Conservation (phyloP, 2,888 invertebrate species). For the Teinopalpus imperialis region DNA sequence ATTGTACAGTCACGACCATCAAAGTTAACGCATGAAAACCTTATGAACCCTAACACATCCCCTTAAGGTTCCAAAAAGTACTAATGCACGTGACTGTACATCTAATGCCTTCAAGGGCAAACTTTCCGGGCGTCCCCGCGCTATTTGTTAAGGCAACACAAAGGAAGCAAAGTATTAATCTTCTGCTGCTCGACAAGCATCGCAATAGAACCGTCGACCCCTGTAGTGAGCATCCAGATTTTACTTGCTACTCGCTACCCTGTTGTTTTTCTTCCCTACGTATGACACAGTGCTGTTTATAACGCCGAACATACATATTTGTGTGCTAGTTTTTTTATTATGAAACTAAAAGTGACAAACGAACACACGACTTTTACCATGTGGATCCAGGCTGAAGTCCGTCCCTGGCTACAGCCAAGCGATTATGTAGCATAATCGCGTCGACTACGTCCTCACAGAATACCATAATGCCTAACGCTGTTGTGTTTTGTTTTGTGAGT, state of each 20-base stretch:
- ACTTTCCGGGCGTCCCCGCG: conserved; percentile 44
- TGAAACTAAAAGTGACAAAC: too few species aligned
- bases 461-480: too few species aligned
- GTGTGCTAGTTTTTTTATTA: too few species aligned
- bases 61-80: conserved; percentile 9
- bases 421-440: too few species aligned
- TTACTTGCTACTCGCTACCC: conserved; percentile 43
- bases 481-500: too few species aligned
- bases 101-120: conserved; percentile 36
- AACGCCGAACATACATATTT: background rate
- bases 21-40: background rate
- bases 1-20: conserved; percentile 39
- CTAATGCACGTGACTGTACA: conserved; percentile 22
- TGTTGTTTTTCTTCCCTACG: conserved; percentile 35
- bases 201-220: conserved; percentile 52
- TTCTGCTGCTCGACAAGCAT: conserved; percentile 63
- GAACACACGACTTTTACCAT: too few species aligned
- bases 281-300: conserved; percentile 33
- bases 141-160: conserved; percentile 60
- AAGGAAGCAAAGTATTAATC: conserved; percentile 74
- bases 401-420: too few species aligned
- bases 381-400: too few species aligned
- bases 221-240: conserved; percentile 69
- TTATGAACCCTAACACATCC: conserved; percentile 5
- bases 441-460: too few species aligned